phyloP scores from a whole-genome alignment of 2,113 vertebrate genomes.

The Urocynchramus pylzowi region DNA sequence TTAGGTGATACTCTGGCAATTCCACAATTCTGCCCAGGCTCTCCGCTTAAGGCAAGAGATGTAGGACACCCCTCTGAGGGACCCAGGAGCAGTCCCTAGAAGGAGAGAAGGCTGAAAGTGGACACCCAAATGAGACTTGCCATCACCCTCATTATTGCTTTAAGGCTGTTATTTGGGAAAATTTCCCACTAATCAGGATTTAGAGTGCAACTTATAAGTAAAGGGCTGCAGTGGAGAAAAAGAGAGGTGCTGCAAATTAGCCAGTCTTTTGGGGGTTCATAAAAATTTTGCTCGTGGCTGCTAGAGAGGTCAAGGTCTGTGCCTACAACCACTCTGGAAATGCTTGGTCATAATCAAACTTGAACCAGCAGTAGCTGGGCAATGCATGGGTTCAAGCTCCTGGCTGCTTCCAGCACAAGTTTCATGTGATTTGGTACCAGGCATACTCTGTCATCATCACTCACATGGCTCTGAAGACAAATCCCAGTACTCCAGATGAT shows the following conservation, averaged over 20 bases:
- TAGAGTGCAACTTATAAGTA: neutral
- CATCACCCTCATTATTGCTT: neutral
- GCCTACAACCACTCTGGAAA: neutral
- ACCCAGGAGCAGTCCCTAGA: neutral
- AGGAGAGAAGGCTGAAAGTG: neutral
- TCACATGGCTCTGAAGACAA: neutral
- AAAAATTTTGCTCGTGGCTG: neutral
- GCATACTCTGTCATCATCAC: neutral
- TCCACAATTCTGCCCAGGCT: neutral
- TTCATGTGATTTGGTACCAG: neutral
- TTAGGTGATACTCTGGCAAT: neutral
- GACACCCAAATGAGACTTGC: neutral
- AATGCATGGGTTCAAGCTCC: accelerated
- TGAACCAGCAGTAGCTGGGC: neutral
- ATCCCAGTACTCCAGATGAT: neutral
- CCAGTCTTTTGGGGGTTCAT: neutral
- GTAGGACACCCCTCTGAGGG: neutral
- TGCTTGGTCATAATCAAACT: neutral
- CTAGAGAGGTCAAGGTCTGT: neutral
- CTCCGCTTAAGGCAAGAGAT: neutral
- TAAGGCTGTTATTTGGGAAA: neutral
- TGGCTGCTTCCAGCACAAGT: neutral
- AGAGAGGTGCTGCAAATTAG: neutral
- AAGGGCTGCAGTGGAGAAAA: accelerated
- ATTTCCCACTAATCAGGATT: neutral